Conservation (phyloP, 2,888 invertebrate species). For the Clusia tigrina region DNA sequence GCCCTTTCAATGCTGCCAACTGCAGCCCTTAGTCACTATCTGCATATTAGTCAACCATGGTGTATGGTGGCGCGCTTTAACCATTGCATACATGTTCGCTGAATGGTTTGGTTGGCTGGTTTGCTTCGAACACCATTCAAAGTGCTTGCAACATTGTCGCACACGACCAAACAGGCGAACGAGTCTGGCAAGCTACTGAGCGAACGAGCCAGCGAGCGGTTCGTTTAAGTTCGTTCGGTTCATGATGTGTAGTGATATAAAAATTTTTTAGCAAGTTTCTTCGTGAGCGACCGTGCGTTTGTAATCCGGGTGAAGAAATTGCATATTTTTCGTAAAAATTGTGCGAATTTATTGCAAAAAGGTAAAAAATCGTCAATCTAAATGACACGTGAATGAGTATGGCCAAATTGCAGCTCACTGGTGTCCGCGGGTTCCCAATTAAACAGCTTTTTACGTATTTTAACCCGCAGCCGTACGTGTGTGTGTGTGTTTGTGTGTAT, state of each 20-base stretch:
- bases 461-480: conserved; percentile 16
- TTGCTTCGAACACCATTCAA: no score
- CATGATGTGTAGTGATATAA: conserved; percentile 24
- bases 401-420: conserved; percentile 31
- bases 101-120: no score
- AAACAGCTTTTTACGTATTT: conserved; percentile 6
- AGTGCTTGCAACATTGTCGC: no score
- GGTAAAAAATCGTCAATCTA: conserved; percentile 42
- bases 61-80: no score
- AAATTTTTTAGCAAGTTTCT: conserved; percentile 55
- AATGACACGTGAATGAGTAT: conserved; percentile 38
- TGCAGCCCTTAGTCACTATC: no score
- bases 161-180: no score
- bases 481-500: no score
- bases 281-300: conserved; percentile 52
- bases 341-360: conserved; percentile 52
- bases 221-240: no score
- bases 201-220: neutral
- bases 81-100: no score
- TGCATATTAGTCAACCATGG: no score
- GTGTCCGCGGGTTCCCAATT: conserved; percentile 16
- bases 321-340: conserved; percentile 50
- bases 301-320: conserved; percentile 53
- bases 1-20: no score
- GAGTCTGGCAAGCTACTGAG: neutral